Evolutionary conservation across 2,888 invertebrate species (phyloP).

Genomic region (Anticlea derivata): DNA sequence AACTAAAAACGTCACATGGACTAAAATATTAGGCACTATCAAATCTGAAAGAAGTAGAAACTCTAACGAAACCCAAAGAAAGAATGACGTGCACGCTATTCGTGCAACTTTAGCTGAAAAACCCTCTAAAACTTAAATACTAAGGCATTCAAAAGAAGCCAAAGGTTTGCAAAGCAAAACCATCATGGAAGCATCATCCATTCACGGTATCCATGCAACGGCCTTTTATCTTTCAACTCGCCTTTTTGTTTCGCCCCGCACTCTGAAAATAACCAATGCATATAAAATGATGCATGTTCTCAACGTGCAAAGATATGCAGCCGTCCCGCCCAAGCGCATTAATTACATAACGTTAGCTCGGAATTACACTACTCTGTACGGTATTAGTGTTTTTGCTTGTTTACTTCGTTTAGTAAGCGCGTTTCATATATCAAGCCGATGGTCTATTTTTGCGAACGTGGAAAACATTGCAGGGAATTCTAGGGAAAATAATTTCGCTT

Average conservation of each 20-base stretch:
- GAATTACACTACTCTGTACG: slow-evolving; percentile 31
- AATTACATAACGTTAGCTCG: slow-evolving; percentile 56
- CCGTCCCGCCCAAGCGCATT: slow-evolving; percentile 55
- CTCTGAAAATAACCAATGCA: slow-evolving; percentile 65
- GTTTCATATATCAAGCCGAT: slow-evolving; percentile 24
- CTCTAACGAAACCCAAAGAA: slow-evolving; percentile 9
- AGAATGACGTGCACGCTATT: slow-evolving; percentile 23
- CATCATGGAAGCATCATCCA: slow-evolving; percentile 21
- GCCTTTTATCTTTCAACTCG: slow-evolving; percentile 49
- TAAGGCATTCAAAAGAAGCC: slow-evolving; percentile 29
- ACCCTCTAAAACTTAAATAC: background rate
- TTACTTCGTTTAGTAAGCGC: slow-evolving; percentile 27
- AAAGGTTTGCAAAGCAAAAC: slow-evolving; percentile 25
- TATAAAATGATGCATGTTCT: slow-evolving; percentile 71
- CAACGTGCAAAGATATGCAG: slow-evolving; percentile 50
- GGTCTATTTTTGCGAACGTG: slow-evolving; percentile 17
- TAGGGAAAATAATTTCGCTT: slow-evolving; percentile 19
- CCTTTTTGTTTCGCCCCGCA: slow-evolving; percentile 46
- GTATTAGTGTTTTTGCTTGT: slow-evolving; percentile 34
- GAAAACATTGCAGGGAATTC: slow-evolving; percentile 16
- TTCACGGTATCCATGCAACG: slow-evolving; percentile 26
- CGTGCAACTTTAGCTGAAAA: slow-evolving; percentile 19
- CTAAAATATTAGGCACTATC: slow-evolving; percentile 49
- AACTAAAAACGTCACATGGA: slow-evolving; percentile 45
- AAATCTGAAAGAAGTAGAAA: slow-evolving; percentile 48